A percentile compares a stretch with the other conserved stretches of the same genome.
Evolutionary conservation across 2,113 vertebrate species (phyloP).

Genomic region (Tenebrosternarchus preto): DNA sequence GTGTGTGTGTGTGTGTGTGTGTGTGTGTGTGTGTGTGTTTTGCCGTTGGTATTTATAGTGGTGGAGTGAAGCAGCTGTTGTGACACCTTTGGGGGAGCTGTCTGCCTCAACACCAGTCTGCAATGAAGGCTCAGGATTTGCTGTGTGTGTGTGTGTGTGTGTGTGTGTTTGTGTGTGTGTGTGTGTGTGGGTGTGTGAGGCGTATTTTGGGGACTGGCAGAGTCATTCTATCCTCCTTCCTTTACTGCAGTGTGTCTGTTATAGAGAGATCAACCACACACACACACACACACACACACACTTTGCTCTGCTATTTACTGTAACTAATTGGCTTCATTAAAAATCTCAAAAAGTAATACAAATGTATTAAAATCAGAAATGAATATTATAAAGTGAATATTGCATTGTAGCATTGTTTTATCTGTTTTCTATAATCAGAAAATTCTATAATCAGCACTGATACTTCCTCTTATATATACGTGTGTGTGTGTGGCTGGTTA

Average conservation of each 20-base stretch:
- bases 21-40: conserved; percentile 19
- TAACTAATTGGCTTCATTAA: neutral
- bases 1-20: neutral
- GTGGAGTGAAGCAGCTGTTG: conserved; percentile 58
- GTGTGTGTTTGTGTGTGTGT: neutral
- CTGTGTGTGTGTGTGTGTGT: conserved; percentile 25
- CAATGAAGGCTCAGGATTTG: conserved; percentile 31
- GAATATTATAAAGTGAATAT: neutral
- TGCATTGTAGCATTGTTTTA: neutral
- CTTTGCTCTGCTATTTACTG: no score
- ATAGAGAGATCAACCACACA: neutral
- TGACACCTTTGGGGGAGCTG: conserved; percentile 53
- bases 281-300: neutral
- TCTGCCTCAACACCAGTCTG: conserved; percentile 51
- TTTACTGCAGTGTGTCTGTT: neutral
- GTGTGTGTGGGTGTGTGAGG: neutral
- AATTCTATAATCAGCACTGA: no score
- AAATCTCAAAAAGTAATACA: neutral
- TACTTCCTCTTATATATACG: neutral
- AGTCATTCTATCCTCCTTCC: neutral
- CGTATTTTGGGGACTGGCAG: neutral
- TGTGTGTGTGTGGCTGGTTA: conserved; percentile 16
- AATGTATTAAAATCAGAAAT: no score
- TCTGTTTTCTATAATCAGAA: neutral
- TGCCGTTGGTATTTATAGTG: conserved; percentile 59